Evolutionary conservation across 1,140 invertebrate genomes (phyloP).

Genomic region (Drosophila lacertosa): DNA sequence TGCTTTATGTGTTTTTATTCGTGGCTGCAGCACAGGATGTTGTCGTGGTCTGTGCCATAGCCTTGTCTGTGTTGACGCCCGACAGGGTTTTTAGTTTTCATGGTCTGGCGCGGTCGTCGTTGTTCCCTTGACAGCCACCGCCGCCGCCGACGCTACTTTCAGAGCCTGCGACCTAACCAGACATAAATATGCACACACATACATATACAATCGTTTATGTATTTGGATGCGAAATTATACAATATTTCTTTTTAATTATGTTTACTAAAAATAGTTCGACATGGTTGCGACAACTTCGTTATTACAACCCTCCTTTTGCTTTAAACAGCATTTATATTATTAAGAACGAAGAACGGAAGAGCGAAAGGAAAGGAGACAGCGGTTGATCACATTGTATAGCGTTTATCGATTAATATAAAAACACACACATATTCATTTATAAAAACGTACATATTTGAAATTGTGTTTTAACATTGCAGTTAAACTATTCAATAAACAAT

Average conservation of each 20-base stretch:
- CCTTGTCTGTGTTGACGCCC: slow-evolving; percentile 35
- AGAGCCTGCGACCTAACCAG: slow-evolving; percentile 4
- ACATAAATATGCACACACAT: slow-evolving; percentile 10
- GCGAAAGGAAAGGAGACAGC: too few relatives aligned
- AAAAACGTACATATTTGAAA: too few relatives aligned
- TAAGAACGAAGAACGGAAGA: too few relatives aligned
- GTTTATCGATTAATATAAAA: too few relatives aligned
- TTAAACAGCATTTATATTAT: not conserved
- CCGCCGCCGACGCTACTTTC: not conserved
- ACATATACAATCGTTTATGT: not conserved
- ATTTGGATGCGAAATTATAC: slow-evolving; percentile 1
- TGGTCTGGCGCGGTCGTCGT: slow-evolving; percentile 37
- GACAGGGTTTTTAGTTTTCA: slow-evolving; percentile 38
- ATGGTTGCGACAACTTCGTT: not conserved
- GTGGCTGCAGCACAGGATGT: slow-evolving; percentile 60
- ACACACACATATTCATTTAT: too few relatives aligned
- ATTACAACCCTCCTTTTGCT: not conserved
- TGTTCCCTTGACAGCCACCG: slow-evolving; percentile 40
- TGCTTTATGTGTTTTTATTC: slow-evolving; percentile 14
- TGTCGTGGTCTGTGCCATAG: slow-evolving; percentile 50
- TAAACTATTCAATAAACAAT: not conserved
- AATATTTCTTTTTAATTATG: not conserved
- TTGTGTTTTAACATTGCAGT: not conserved
- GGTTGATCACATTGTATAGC: not conserved
- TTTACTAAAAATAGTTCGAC: not conserved